These are phyloP conservation scores for Enteromius paludinosus DNA, from an alignment of 2,797 vertebrate species.

Conservation along the genomic window DNA sequence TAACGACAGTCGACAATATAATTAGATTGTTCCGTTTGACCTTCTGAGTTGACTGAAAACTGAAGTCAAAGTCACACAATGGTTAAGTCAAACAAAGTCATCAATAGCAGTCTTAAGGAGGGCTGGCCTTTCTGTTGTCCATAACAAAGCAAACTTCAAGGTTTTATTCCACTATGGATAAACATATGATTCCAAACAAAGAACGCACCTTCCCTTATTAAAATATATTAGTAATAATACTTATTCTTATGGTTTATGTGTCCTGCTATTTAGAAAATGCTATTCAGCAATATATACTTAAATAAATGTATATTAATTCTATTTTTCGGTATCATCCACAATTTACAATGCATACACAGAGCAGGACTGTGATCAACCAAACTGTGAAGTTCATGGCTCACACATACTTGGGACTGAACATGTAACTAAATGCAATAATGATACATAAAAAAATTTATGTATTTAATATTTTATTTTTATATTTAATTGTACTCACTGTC, in stretches of 20 bases:
- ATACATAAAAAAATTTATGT: neutral
- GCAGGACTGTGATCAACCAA: neutral
- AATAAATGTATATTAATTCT: neutral
- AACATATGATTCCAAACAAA: constrained; percentile 10
- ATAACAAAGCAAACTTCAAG: constrained; percentile 31
- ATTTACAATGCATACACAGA: neutral
- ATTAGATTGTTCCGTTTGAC: constrained; percentile 17
- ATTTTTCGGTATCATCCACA: neutral
- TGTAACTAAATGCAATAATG: neutral
- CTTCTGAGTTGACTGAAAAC: neutral
- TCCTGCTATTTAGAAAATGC: neutral
- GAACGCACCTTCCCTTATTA: constrained; percentile 15
- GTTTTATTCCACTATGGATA: constrained; percentile 10
- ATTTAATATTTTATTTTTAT: too few relatives aligned
- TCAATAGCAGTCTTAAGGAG: constrained; percentile 5
- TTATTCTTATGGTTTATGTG: neutral
- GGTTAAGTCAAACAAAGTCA: constrained; percentile 27
- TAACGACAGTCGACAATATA: neutral
- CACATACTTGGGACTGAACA: neutral
- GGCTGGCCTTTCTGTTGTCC: constrained; percentile 10
- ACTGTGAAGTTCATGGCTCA: neutral
- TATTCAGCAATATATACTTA: neutral
- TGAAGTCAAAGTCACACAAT: constrained; percentile 27
- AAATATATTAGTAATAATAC: neutral
- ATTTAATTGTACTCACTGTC: neutral